Conservation (phyloP, 1,140 invertebrate genomes). For the Piezodorus guildinii region DNA sequence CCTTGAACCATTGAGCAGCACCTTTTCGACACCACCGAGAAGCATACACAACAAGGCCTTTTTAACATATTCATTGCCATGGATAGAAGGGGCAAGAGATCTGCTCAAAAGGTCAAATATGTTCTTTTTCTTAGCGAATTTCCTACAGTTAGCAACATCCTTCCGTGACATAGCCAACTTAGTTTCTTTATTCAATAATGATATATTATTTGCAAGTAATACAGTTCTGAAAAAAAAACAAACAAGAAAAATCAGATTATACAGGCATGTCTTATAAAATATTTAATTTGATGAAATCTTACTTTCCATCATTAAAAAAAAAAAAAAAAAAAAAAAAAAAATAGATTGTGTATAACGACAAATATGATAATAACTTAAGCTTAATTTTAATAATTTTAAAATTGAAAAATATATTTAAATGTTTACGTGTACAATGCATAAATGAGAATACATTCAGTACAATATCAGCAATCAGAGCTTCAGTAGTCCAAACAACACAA, state of each 20-base stretch:
- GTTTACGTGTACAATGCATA: too few species aligned
- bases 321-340: too few species aligned
- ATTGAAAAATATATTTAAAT: too few species aligned
- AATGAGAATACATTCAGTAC: too few species aligned
- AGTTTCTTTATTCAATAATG: conserved; percentile 80
- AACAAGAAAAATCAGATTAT: neutral
- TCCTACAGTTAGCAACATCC: conserved; percentile 84
- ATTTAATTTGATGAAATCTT: too few species aligned
- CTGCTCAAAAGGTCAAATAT: conserved; percentile 84
- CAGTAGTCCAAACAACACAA: too few species aligned
- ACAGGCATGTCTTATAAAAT: too few species aligned
- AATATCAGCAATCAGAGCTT: too few species aligned
- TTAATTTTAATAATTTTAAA: too few species aligned
- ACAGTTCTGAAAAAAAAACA: conserved; percentile 57
- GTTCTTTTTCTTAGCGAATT: conserved; percentile 66
- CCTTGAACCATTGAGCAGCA: conserved; percentile 88
- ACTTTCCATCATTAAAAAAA: too few species aligned
- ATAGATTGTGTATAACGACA: too few species aligned
- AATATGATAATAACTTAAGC: too few species aligned
- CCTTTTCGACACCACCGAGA: conserved; percentile 91
- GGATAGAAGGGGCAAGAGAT: conserved; percentile 95
- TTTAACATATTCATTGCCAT: conserved; percentile 95
- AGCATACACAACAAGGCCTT: conserved; percentile 91
- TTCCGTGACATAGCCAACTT: conserved; percentile 68
- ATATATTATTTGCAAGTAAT: conserved; percentile 86